Percentiles rank a stretch among this genome's conserved stretches.
phyloP scores from a whole-genome alignment of 2,888 invertebrate species.

The Drosophila pullipes region DNA sequence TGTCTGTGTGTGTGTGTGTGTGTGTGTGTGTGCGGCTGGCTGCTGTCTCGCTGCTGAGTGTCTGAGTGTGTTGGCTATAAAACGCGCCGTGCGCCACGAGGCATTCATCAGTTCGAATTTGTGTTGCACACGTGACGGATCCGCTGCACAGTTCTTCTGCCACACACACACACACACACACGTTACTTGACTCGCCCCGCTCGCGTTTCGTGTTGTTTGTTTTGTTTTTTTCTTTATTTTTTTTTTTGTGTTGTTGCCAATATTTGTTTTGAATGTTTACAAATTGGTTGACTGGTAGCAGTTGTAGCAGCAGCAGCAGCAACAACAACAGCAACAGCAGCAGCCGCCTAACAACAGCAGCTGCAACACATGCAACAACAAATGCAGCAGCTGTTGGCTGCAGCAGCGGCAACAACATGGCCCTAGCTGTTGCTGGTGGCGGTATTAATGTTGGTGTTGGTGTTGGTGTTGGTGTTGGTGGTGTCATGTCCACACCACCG shows the following conservation, averaged over 20 bases:
- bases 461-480: constrained; percentile 14
- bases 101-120: constrained; percentile 83
- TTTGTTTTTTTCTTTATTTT: constrained; percentile 14
- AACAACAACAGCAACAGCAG: constrained; percentile 24
- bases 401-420: constrained; percentile 24
- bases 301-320: constrained; percentile 33
- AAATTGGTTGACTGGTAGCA: constrained; percentile 84
- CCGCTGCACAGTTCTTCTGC: constrained; percentile 1
- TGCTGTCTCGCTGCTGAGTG: constrained; percentile 22
- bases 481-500: constrained; percentile 85
- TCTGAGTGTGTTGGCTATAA: constrained; percentile 76
- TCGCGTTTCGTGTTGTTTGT: constrained; percentile 1
- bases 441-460: background rate
- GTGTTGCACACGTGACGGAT: constrained; percentile 78
- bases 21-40: constrained; percentile 8
- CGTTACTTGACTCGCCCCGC: background rate
- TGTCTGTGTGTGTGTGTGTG: constrained; percentile 10
- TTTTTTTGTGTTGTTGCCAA: constrained; percentile 5
- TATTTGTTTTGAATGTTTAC: constrained; percentile 83
- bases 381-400: constrained; percentile 19
- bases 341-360: constrained; percentile 30
- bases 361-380: constrained; percentile 12
- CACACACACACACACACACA: background rate
- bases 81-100: constrained; percentile 81
- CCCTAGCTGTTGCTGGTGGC: constrained; percentile 8